Evolutionary conservation across 2,113 vertebrate species (phyloP), one percentile per base, ranked within the genome.

Genomic region (Miniopterus natalensis): DNA sequence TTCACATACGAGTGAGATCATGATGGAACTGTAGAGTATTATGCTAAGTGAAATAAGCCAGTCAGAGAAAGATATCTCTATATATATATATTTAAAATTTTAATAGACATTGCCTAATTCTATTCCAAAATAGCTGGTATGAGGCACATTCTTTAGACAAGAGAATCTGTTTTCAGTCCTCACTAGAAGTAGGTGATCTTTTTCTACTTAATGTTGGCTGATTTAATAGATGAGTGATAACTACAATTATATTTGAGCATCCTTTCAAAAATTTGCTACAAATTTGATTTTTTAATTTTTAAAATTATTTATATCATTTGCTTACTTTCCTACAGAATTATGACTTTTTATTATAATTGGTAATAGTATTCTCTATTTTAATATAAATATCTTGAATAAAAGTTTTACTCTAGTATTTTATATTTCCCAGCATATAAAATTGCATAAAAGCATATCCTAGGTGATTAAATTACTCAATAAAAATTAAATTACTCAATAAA

Each of bases 371-470:
- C 5, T 49, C 14, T 57, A 42, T 70, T 90, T 78, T 78, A 68
- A 92, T 23, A 79, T 29, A 42, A 81, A 68, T 57, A 90, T 66
- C 85, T 68, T 59, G 12, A 86, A 59, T 86, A 68, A 86, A 42
- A 31, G 14, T 20, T 71, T 88, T 23, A 42, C 45, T n/a, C 17
- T 45, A 51, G 3, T 49, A 63, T 66, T 6, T 87, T 90, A 21
- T n/a, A 18, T 66, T 59, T 84, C 1, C 6, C 20, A 66, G 47
- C 3, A 73, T 49, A 13, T 40, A 90, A 77, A 83, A 42, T 63
- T 57, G 4, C 63, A 6, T 77, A 40, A 51, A 73, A 68, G 1
- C 0, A 27, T 27, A 75, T 2, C 12, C 9, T 45, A 70, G n/a
- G 73, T 45, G 68, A 80, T 18, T 71, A 36, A 36, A 66, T 36